Evolutionary conservation across 2,888 invertebrate genomes (phyloP).

Genomic region (Drepanosiphum platanoidis): DNA sequence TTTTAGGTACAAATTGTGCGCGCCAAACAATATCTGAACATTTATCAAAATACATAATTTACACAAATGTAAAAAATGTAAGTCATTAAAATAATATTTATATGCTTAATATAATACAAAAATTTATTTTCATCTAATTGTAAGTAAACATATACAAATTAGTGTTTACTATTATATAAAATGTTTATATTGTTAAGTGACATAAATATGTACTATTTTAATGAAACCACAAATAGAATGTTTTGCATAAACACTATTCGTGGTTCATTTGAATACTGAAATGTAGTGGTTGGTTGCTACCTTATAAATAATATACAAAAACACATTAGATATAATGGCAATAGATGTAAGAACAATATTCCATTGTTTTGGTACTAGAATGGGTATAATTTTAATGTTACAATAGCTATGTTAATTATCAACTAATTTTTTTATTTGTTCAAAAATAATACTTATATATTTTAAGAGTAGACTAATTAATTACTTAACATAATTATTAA

Average conservation of each 20-base stretch:
- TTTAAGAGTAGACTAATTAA: not conserved
- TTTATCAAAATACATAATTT: constrained; percentile 24
- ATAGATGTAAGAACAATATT: not conserved
- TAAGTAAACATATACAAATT: constrained; percentile 46
- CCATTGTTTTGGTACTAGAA: not conserved
- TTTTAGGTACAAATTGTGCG: constrained; percentile 43
- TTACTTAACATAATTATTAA: not conserved
- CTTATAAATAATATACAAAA: not conserved
- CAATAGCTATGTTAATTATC: too few species aligned
- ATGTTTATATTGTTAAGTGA: constrained; percentile 11
- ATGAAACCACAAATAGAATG: not conserved
- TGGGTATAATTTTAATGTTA: too few species aligned
- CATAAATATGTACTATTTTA: not conserved
- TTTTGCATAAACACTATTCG: not conserved
- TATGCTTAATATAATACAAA: constrained; percentile 25
- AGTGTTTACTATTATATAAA: constrained; percentile 13
- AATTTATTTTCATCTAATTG: constrained; percentile 10
- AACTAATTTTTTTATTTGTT: not conserved
- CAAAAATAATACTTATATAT: not conserved
- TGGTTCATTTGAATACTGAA: not conserved
- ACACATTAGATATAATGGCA: not conserved
- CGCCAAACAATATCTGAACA: constrained; percentile 32
- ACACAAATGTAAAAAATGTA: not conserved
- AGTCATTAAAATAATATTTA: constrained; percentile 9
- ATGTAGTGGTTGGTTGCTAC: not conserved